A percentile compares a stretch with the other conserved stretches of the same genome.
These are phyloP conservation scores for Lacerta bilineata DNA, from an alignment of 2,797 vertebrate species.

Conservation along the genomic window DNA sequence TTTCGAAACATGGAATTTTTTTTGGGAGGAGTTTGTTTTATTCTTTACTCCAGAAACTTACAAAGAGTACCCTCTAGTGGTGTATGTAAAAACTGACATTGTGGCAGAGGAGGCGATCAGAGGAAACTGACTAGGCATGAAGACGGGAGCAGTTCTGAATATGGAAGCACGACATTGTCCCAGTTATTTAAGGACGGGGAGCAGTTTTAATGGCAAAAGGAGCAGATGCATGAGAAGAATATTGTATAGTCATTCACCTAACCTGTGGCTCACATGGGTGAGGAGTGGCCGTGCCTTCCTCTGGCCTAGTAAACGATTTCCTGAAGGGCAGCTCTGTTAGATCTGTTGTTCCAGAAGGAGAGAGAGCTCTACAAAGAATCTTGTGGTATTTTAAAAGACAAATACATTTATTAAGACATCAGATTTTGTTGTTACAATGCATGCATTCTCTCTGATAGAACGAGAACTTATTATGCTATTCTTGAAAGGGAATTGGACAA, in stretches of 20 bases:
- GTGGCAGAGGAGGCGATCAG: neutral
- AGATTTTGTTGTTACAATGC: neutral
- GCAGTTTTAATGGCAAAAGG: neutral
- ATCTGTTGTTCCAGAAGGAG: neutral
- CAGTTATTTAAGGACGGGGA: neutral
- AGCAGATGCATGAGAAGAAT: neutral
- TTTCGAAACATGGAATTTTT: neutral
- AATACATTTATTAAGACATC: neutral
- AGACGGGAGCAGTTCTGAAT: neutral
- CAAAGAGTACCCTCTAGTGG: constrained; percentile 68
- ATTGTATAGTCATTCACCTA: too few species aligned
- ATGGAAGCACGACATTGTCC: neutral
- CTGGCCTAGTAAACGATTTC: too few species aligned
- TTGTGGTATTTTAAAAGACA: neutral
- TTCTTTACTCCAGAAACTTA: constrained; percentile 37
- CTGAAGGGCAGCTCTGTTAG: neutral
- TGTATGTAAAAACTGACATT: neutral
- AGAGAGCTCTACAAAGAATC: neutral
- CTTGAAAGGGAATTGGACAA: too few species aligned
- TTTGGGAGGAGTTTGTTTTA: neutral
- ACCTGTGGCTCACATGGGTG: neutral
- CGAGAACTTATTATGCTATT: too few species aligned
- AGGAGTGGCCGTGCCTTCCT: neutral
- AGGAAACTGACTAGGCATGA: neutral
- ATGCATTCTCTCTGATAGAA: neutral